Conservation (phyloP, 37 sponge, comb jelly and placozoan genomes). For the Diacarnus erythraeanus region DNA sequence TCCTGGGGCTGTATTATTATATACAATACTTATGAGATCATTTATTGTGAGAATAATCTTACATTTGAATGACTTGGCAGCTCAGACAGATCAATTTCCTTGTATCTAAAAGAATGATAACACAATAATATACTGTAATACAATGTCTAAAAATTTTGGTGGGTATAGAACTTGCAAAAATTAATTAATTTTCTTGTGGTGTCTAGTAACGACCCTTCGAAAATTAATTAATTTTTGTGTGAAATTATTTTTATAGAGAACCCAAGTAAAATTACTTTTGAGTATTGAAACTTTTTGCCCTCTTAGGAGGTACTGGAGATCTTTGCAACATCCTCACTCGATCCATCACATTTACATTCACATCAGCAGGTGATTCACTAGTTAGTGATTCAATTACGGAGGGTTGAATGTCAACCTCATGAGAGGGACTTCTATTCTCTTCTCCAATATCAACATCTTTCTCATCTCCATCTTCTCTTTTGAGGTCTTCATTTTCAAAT, state of each 20-base stretch:
- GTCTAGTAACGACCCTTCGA: not conserved
- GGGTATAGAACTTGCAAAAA: not conserved
- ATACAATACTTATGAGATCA: too few species aligned
- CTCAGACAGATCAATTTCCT: conserved; percentile 36
- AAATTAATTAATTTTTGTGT: not conserved
- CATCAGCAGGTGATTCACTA: too few species aligned
- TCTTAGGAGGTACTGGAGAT: not conserved
- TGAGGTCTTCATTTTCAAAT: not conserved
- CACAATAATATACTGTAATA: too few species aligned
- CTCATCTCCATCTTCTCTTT: not conserved
- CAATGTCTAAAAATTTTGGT: too few species aligned
- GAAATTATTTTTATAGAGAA: not conserved
- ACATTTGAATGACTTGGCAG: not conserved
- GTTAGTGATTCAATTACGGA: too few species aligned
- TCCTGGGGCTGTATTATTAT: not conserved
- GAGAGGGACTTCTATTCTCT: not conserved
- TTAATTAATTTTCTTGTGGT: not conserved
- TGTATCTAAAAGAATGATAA: conserved; percentile 5
- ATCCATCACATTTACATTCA: conserved; percentile 6
- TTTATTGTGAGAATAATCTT: too few species aligned
- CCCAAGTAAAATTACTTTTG: not conserved
- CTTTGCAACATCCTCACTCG: conserved; percentile 9
- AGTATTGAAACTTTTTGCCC: not conserved
- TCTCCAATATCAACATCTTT: not conserved
- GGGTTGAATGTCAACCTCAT: not conserved